These are phyloP conservation scores for Cistogaster globosa DNA, from an alignment of 2,888 invertebrate genomes.

Conservation along the genomic window DNA sequence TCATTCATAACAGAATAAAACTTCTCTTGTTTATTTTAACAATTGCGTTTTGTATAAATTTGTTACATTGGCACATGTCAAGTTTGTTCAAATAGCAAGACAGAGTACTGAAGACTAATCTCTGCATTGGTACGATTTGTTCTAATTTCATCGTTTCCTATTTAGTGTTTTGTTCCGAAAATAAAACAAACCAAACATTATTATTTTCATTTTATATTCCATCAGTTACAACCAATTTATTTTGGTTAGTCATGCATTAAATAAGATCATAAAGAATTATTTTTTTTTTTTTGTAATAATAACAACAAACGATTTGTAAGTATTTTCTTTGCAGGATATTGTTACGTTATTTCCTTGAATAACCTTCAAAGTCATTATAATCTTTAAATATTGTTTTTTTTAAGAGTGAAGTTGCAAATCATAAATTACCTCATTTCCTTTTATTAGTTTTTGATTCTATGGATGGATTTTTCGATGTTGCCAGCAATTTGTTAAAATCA, in stretches of 20 bases:
- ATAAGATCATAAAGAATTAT: constrained; percentile 26
- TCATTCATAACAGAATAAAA: too few relatives aligned
- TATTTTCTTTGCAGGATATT: background rate
- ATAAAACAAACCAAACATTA: background rate
- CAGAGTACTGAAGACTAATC: too few relatives aligned
- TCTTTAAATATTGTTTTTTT: background rate
- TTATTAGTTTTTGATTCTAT: constrained; percentile 12
- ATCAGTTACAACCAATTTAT: constrained; percentile 60
- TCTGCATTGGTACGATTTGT: too few relatives aligned
- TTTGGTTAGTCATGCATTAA: constrained; percentile 65
- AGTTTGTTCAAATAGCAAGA: too few relatives aligned
- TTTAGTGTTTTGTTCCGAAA: background rate
- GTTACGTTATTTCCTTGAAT: constrained; percentile 1
- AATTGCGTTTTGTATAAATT: too few relatives aligned
- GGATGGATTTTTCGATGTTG: constrained; percentile 1
- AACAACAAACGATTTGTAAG: background rate
- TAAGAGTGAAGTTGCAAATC: background rate
- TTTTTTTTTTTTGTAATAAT: constrained; percentile 1
- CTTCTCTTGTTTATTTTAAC: too few relatives aligned
- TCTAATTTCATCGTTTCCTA: too few relatives aligned
- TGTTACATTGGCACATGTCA: too few relatives aligned
- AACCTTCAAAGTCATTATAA: background rate
- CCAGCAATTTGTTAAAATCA: background rate
- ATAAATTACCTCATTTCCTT: constrained; percentile 27
- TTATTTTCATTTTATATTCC: constrained; percentile 5